These are phyloP conservation scores for Galerucella pusilla DNA, from an alignment of 2,888 invertebrate genomes.

Conservation along the genomic window DNA sequence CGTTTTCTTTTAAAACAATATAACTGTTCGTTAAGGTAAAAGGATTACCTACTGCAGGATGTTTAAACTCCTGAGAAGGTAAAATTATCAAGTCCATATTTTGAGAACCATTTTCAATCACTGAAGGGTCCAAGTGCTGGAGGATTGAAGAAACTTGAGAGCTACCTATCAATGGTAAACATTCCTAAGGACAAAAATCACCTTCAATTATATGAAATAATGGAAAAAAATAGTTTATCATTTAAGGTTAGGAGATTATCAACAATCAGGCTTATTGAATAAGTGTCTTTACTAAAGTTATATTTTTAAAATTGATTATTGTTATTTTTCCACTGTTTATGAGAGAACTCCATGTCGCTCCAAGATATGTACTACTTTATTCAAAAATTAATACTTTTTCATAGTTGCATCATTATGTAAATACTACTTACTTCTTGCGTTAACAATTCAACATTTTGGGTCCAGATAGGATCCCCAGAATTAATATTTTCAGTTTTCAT, in stretches of 20 bases:
- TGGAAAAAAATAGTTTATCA: too few relatives aligned
- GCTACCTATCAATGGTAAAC: conserved; percentile 60
- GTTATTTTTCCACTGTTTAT: too few relatives aligned
- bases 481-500: conserved; percentile 57
- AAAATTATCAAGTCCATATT: conserved; percentile 57
- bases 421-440: conserved; percentile 54
- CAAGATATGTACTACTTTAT: neutral
- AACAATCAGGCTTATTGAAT: too few relatives aligned
- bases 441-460: conserved; percentile 56
- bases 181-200: conserved; percentile 52
- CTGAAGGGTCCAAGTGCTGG: conserved; percentile 55
- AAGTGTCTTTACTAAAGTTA: too few relatives aligned
- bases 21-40: conserved; percentile 52
- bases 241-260: too few relatives aligned
- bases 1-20: conserved; percentile 55
- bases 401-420: conserved; percentile 4
- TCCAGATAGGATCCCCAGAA: conserved; percentile 58
- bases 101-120: conserved; percentile 51
- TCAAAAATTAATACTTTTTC: neutral
- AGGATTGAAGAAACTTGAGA: conserved; percentile 61
- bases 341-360: neutral
- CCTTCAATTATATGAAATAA: too few relatives aligned
- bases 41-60: conserved; percentile 48
- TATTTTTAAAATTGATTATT: too few relatives aligned
- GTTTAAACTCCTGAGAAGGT: conserved; percentile 53